Evolutionary conservation across 2,797 vertebrate genomes (phyloP), one percentile per base, ranked within the genome.

Genomic region (Poeciliopsis gracilis): DNA sequence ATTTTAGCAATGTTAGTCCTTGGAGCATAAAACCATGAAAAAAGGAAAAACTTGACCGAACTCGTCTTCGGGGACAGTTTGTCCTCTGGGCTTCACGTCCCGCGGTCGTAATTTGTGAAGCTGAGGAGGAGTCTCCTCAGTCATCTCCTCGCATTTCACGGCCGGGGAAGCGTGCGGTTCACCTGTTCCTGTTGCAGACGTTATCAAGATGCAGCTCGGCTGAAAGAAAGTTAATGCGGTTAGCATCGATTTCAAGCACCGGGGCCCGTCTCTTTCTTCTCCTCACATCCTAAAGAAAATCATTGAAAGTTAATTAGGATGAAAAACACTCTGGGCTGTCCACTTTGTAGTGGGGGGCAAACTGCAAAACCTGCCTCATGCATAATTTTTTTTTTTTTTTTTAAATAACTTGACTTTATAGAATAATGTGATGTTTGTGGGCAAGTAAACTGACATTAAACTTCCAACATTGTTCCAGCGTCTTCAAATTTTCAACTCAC

Each of bases 181-280:
- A 53, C 49, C 69, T 78, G 73, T 81, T 73, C 28, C 70, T 72
- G 75, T 84, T 77, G 2, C 79, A 69, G 74, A 73, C 12, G 76
- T 71, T 38, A 1, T 63, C 70, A 43, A 80, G 75, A 63, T n/a
- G 16, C n/a, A 81, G 59, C 28, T 46, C 82, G 66, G 79, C 80
- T 53, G 66, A 43, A 87, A 83, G 78, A 81, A 57, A 87, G 74
- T 11, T 41, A 73, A 86, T 30, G 28, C n/a, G 63, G 81, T 92
- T 85, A 89, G 43, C 43, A 88, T 77, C 33, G 81, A 88, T 67
- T 33, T 33, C 1, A 12, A 20, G 10, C 23, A 33, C 46, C 10
- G 57, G 61, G 51, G 36, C 41, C 41, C 55, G 51, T 63, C 7
- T 69, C 1, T 55, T 70, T 80, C 23, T 38, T 41, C 79, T 78